Evolutionary conservation across 2,113 vertebrate genomes (phyloP).

Genomic region (Alouatta palliata): DNA sequence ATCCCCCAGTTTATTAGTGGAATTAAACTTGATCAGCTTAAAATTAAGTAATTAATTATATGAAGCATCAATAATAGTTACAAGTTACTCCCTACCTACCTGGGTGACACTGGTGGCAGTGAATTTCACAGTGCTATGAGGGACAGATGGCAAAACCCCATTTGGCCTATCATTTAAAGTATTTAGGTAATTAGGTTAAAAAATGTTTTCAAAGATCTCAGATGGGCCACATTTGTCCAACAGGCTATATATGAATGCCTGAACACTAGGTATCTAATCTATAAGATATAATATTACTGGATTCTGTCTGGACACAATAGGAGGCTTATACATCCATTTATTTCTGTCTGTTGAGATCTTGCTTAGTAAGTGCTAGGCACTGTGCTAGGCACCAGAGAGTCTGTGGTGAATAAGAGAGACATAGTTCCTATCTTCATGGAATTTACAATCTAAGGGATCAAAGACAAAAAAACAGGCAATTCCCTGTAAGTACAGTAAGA

Average conservation of each 20-base stretch:
- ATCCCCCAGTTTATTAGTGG: background rate
- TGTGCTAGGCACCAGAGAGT: background rate
- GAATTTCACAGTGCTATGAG: background rate
- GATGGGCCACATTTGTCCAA: background rate
- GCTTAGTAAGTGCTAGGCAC: background rate
- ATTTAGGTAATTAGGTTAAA: background rate
- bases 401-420: background rate
- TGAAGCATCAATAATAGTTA: slow-evolving; percentile 5
- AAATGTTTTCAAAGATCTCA: background rate
- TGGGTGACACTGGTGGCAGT: background rate
- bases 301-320: background rate
- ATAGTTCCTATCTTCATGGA: background rate
- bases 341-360: background rate
- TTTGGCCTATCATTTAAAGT: background rate
- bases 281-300: background rate
- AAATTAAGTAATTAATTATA: slow-evolving; percentile 46
- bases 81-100: background rate
- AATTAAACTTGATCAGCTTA: slow-evolving; percentile 38
- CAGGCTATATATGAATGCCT: background rate
- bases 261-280: background rate
- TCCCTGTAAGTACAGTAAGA: background rate
- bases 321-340: background rate
- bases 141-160: background rate
- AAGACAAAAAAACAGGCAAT: background rate
- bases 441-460: background rate